Base-by-base conservation (phyloP, 2,113 vertebrate genomes). In the Pterocles burchelli region DNA sequence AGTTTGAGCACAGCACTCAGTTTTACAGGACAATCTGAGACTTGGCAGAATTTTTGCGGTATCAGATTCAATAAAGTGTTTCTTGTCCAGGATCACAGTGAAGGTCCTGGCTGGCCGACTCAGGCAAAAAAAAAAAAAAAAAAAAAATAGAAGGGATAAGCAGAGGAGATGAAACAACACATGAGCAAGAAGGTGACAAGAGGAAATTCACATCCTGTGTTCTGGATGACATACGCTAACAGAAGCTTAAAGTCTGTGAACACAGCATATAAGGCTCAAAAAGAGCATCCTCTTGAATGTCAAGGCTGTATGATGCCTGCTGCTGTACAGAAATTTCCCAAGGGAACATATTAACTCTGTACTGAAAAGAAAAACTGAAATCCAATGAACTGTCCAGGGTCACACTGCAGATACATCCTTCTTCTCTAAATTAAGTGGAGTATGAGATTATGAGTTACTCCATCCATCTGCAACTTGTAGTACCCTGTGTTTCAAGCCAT, bases 341-440 rank as follows among this genome's bases (percentile, higher is more conserved):
- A 73, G 55, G 67, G 71, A 88, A 71, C 25, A 17, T 55, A 76
- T 63, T 87, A 94, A 62, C 18, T 62, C 57, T 29, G 24, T 55
- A 59, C 43, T 70, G 74, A 75, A 87, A 87, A 84, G 22, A 13
- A 73, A 34, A 87, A 54, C 36, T 52, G 12, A 88, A 95, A 95
- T 88, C 24, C n/a, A 73, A 85, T 88, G 78, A 83, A 6, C 59
- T 9, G 7, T 45, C 29, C 55, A 80, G 43, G 68, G 33, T 87
- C 58, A 77, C 31, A 87, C 20, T 8, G 15, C 36, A 52, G 67
- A 83, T 46, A 85, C 5, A 80, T 75, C 54, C 49, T 85, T 93
- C 67, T 85, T 90, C 63, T 83, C 59, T 77, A 96, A 94, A 91
- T 75, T 83, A 93, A 80, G 67, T 66, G 78, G 29, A 84, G 36